Percentiles rank a stretch among this genome's conserved stretches.
phyloP scores from a whole-genome alignment of 2,888 invertebrate species.

The Chouioia cunea region DNA sequence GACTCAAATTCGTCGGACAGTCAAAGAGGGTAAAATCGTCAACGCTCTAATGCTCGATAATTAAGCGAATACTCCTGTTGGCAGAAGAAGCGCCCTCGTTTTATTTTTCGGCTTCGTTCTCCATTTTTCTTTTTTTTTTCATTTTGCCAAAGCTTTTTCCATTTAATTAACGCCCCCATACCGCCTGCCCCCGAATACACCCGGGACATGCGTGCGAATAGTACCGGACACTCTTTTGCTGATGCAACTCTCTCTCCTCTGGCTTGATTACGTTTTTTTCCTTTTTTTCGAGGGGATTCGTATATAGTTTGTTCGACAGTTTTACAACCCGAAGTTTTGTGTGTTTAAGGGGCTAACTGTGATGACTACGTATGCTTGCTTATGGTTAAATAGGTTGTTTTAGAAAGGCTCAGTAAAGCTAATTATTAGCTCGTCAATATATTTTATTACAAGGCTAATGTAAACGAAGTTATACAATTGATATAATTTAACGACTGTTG shows the following conservation, averaged over 20 bases:
- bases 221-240: slow-evolving; percentile 29
- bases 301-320: background rate
- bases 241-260: slow-evolving; percentile 8
- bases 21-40: too few relatives aligned
- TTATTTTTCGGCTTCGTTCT: slow-evolving; percentile 36
- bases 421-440: too few relatives aligned
- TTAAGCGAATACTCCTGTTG: slow-evolving; percentile 43
- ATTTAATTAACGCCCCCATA: slow-evolving; percentile 47
- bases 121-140: slow-evolving; percentile 16
- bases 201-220: slow-evolving; percentile 49
- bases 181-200: slow-evolving; percentile 38
- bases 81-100: background rate
- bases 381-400: too few relatives aligned
- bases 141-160: slow-evolving; percentile 40
- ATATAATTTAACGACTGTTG: too few relatives aligned
- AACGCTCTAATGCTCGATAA: slow-evolving; percentile 39
- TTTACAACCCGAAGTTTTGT: too few relatives aligned
- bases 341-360: too few relatives aligned
- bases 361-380: too few relatives aligned
- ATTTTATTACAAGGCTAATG: too few relatives aligned
- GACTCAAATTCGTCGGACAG: too few relatives aligned
- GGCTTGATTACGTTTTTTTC: background rate
- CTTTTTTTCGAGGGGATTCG: background rate
- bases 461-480: too few relatives aligned
- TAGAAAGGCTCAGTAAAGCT: too few relatives aligned